These are phyloP conservation scores for Tadarida brasiliensis DNA, from an alignment of 2,797 vertebrate species.

Conservation along the genomic window DNA sequence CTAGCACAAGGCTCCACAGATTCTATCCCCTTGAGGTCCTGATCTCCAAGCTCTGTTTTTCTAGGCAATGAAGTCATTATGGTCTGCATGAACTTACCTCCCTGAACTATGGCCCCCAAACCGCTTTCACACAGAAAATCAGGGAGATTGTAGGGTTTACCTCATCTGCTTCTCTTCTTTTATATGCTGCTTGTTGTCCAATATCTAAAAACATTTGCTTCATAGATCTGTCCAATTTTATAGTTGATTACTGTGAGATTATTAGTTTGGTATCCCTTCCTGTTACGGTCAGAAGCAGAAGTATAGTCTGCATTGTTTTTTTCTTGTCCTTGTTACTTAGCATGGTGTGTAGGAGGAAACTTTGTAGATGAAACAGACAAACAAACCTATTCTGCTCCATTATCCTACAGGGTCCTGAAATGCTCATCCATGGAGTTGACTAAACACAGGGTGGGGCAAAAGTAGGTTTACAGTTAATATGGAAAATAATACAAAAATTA, in stretches of 20 bases:
- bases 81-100: not conserved
- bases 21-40: not conserved
- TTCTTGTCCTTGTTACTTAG: not conserved
- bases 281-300: slow-evolving; percentile 28
- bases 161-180: not conserved
- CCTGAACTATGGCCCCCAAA: not conserved
- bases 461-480: not conserved
- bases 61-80: not conserved
- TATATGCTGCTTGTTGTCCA: not conserved
- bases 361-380: not conserved
- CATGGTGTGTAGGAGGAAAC: not conserved
- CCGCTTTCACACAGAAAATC: not conserved
- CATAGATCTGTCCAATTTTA: not conserved
- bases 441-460: not conserved
- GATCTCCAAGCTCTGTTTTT: not conserved
- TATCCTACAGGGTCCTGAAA: not conserved
- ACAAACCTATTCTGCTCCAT: not conserved
- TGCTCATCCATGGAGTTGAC: not conserved
- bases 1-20: not conserved
- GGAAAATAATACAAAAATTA: not conserved
- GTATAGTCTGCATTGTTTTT: not conserved
- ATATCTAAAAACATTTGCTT: not conserved
- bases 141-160: not conserved
- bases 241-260: not conserved
- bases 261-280: not conserved